Evolutionary conservation across 2,113 vertebrate genomes (phyloP).

Genomic region (Cyanoramphus novaezelandiae): DNA sequence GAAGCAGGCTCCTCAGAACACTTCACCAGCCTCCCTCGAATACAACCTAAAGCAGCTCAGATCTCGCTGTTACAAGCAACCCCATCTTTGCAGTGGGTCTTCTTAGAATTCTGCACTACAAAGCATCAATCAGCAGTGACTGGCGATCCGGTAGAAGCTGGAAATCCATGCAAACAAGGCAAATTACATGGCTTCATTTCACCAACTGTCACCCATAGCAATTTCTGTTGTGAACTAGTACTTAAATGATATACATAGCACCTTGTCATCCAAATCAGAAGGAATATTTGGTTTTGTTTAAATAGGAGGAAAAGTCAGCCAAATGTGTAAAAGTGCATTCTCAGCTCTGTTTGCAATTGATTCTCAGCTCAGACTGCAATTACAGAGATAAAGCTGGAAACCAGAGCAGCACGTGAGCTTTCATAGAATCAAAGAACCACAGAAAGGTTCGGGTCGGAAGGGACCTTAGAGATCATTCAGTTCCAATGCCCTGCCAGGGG

Average conservation of each 20-base stretch:
- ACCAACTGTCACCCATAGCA: not conserved
- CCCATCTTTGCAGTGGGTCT: not conserved
- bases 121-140: not conserved
- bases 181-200: not conserved
- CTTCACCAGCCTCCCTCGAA: not conserved
- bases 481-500: not conserved
- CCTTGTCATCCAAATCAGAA: not conserved
- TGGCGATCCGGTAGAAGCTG: not conserved
- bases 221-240: not conserved
- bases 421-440: not conserved
- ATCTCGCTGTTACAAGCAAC: not conserved
- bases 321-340: not conserved
- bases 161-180: not conserved
- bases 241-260: not conserved
- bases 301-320: not conserved
- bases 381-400: not conserved
- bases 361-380: not conserved
- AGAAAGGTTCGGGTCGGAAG: not conserved
- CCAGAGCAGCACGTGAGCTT: not conserved
- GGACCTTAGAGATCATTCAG: not conserved
- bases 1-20: not conserved
- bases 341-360: not conserved
- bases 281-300: not conserved
- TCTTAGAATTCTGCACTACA: not conserved
- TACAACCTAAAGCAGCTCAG: accelerated